phyloP scores from a whole-genome alignment of 2,113 vertebrate species.

The Megalops atlanticus region DNA sequence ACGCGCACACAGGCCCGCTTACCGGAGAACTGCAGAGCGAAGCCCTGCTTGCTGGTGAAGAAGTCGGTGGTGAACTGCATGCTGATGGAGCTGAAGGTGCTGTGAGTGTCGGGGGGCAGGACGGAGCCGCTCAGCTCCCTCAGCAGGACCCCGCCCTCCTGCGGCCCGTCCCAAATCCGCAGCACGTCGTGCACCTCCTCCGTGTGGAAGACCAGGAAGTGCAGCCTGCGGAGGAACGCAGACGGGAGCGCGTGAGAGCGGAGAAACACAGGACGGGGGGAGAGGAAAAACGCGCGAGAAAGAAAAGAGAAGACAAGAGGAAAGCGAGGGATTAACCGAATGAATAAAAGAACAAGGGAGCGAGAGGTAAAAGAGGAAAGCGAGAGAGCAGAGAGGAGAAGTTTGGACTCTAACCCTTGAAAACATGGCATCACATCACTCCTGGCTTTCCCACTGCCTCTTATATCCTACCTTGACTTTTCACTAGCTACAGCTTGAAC shows the following conservation, averaged over 20 bases:
- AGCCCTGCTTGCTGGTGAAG: conserved; percentile 98
- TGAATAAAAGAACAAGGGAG: too few species aligned
- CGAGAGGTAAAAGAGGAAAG: not conserved
- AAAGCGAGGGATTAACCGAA: not conserved
- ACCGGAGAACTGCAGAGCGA: conserved; percentile 95
- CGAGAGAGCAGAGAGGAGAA: not conserved
- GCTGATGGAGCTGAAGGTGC: conserved; percentile 89
- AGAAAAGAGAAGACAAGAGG: not conserved
- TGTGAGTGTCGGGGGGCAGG: conserved; percentile 85
- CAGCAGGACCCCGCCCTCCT: conserved; percentile 90
- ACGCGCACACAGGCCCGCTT: not conserved
- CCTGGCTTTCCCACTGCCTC: too few species aligned
- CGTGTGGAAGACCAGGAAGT: conserved; percentile 95
- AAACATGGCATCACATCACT: too few species aligned
- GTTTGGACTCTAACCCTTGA: too few species aligned
- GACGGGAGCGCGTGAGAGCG: not conserved
- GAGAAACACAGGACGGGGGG: not conserved
- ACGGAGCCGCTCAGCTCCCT: conserved; percentile 84
- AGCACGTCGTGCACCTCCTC: conserved; percentile 94
- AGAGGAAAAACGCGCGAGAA: not conserved
- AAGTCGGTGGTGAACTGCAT: conserved; percentile 98
- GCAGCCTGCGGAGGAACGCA: conserved; percentile 71
- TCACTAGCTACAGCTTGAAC: too few species aligned
- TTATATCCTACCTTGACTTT: too few species aligned
- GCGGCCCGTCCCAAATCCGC: conserved; percentile 92